These are phyloP conservation scores for Mechanitis mazaeus DNA, from an alignment of 2,888 invertebrate genomes.

Conservation along the genomic window DNA sequence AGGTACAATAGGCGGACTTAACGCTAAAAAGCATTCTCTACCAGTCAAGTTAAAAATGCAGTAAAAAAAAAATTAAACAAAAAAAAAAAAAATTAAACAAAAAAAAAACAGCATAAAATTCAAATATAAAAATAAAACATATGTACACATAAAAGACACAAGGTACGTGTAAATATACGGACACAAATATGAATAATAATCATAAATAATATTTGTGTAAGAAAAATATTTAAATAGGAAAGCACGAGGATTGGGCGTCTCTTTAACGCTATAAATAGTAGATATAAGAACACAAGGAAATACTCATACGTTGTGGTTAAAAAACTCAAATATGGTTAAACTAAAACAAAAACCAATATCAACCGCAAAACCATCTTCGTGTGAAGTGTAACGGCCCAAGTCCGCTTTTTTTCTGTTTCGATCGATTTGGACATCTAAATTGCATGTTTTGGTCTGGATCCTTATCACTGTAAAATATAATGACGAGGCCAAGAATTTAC, in stretches of 20 bases:
- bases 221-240: too few relatives aligned
- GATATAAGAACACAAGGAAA: not conserved
- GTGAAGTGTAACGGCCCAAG: conserved; percentile 32
- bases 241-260: not conserved
- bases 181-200: too few relatives aligned
- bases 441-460: conserved; percentile 27
- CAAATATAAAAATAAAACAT: too few relatives aligned
- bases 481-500: conserved; percentile 12
- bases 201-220: too few relatives aligned
- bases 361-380: conserved; percentile 33
- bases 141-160: too few relatives aligned
- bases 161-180: too few relatives aligned
- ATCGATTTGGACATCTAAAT: conserved; percentile 28
- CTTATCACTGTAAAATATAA: conserved; percentile 29
- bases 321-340: conserved; percentile 17
- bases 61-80: too few relatives aligned
- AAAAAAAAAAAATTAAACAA: too few relatives aligned
- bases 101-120: too few relatives aligned
- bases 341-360: conserved; percentile 28
- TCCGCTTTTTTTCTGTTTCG: conserved; percentile 24
- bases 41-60: too few relatives aligned
- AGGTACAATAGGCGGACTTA: too few relatives aligned
- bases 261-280: conserved; percentile 8
- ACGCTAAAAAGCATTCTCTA: too few relatives aligned
- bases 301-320: not conserved